phyloP scores from a whole-genome alignment of 2,797 vertebrate species.

The Melanotaenia parkinsoni region DNA sequence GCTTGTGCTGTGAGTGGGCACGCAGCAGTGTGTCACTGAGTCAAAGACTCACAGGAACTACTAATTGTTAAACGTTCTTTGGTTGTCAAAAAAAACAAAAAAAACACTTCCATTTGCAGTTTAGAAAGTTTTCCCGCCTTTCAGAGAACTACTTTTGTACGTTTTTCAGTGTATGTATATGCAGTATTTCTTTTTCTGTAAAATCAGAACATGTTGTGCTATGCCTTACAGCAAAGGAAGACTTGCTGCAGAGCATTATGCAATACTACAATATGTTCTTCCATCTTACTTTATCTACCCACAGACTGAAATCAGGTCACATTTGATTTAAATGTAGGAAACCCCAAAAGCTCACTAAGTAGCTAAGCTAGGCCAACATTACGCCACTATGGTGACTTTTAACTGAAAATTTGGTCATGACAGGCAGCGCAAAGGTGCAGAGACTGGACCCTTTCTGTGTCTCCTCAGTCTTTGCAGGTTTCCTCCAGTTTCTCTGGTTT shows the following conservation, averaged over 20 bases:
- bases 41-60: slow-evolving; percentile 7
- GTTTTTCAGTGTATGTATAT: neutral
- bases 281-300: neutral
- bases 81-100: neutral
- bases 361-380: neutral
- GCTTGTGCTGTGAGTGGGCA: neutral
- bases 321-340: neutral
- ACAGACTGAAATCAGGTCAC: neutral
- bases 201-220: neutral
- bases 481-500: neutral
- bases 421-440: neutral
- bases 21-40: neutral
- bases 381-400: neutral
- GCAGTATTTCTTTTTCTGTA: neutral
- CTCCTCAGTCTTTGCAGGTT: neutral
- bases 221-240: neutral
- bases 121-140: neutral
- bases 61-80: neutral
- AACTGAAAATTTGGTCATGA: neutral
- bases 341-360: neutral
- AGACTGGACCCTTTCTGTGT: too few relatives aligned
- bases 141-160: neutral
- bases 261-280: neutral
- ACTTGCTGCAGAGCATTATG: neutral
- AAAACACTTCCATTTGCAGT: neutral